Evolutionary conservation across 2,113 vertebrate species (phyloP), one percentile per base, ranked within the genome.

Genomic region (Pelobates fuscus): DNA sequence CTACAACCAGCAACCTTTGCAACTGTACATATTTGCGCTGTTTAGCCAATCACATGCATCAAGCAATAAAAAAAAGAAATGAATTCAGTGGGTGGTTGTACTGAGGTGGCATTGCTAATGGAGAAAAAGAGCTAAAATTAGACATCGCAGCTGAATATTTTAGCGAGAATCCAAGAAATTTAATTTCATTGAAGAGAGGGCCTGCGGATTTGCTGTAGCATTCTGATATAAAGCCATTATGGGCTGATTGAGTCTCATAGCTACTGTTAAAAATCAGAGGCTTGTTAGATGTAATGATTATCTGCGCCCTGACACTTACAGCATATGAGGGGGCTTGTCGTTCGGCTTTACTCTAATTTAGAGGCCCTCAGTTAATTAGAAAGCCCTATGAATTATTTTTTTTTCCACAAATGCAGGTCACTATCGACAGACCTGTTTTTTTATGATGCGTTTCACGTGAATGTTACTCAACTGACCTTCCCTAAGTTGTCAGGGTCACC

Each of bases 291-390:
- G 84, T 81, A 37, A 90, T 80, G 86, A 92, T 91, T 87, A 89
- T 83, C 89, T 81, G 86, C 82, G 67, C 80, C 64, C 74, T 88
- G 86, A 88, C 89, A 90, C 89, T 89, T 84, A 81, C 67, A 55
- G 77, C 66, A 0, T 85, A 80, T 8, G 15, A 87, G 80, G 83
- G 84, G 86, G 83, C 86, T 86, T 85, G 82, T 81, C 58, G 52
- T 88, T 82, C 71, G 25, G 84, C 79, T 85, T 80, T 63, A 49
- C 84, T 92, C 87, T 89, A 83, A 88, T 90, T 91, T 87, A 85
- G 85, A 88, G 83, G 86, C 89, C 84, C 87, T 87, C 81, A 67
- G 80, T 87, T 92, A 93, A 93, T 92, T 91, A 92, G 89, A 90
- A 92, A 89, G 86, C 86, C 81, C 89, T 89, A 79, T 79, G 83